These are phyloP conservation scores for Cardiocondyla obscurior DNA, from an alignment of 1,140 invertebrate genomes.

Conservation along the genomic window DNA sequence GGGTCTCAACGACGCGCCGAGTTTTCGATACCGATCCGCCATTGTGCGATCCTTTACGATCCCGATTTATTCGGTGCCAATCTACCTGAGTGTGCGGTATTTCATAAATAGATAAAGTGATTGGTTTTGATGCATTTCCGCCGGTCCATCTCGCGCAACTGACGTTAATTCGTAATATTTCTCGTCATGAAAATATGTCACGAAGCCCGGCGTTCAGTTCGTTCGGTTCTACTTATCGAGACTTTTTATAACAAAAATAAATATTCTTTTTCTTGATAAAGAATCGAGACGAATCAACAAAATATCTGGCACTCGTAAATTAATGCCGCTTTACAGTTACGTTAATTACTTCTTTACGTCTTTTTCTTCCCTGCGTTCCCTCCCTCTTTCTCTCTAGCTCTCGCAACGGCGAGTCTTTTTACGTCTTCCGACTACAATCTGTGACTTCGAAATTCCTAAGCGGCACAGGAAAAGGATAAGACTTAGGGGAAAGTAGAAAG, in stretches of 20 bases:
- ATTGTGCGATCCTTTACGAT: constrained; percentile 52
- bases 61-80: constrained; percentile 53
- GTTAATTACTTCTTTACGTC: too few relatives aligned
- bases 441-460: constrained; percentile 46
- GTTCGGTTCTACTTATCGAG: too few relatives aligned
- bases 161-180: background rate
- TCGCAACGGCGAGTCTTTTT: constrained; percentile 13
- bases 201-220: too few relatives aligned
- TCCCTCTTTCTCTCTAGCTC: background rate
- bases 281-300: too few relatives aligned
- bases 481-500: background rate
- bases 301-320: too few relatives aligned
- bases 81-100: background rate
- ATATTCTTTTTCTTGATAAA: too few relatives aligned
- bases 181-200: background rate
- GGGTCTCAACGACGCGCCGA: constrained; percentile 36
- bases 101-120: constrained; percentile 48
- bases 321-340: too few relatives aligned
- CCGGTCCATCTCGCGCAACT: background rate
- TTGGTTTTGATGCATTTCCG: background rate
- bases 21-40: constrained; percentile 55
- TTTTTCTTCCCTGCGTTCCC: background rate
- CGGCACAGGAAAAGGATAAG: background rate
- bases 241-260: too few relatives aligned
- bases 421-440: constrained; percentile 14